phyloP scores from a whole-genome alignment of 2,797 vertebrate genomes.

The Lutjanus campechanus region DNA sequence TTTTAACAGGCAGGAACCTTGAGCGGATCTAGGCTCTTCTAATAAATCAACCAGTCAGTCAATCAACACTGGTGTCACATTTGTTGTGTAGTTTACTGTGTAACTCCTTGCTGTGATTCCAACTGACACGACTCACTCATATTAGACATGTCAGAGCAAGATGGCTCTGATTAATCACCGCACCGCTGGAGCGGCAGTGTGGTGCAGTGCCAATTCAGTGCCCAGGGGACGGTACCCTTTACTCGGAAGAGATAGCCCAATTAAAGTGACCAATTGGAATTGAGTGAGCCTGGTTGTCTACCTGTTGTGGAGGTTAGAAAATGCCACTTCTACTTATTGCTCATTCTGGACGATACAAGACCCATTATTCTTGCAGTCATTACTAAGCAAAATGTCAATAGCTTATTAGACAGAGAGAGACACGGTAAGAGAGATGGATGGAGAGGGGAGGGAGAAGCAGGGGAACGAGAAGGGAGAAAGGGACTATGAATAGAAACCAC shows the following conservation, averaged over 20 bases:
- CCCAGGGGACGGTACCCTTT: constrained; percentile 42
- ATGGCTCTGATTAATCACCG: constrained; percentile 53
- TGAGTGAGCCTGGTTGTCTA: constrained; percentile 52
- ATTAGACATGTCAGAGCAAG: constrained; percentile 24
- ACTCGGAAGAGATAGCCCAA: constrained; percentile 56
- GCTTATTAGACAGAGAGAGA: constrained; percentile 65
- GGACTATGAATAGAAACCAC: neutral
- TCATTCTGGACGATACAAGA: constrained; percentile 61
- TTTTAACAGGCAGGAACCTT: no score
- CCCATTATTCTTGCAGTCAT: constrained; percentile 77
- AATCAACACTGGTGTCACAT: neutral
- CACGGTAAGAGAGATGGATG: constrained; percentile 56
- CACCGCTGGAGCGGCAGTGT: constrained; percentile 8
- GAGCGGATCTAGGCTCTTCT: no score
- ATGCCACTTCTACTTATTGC: constrained; percentile 74
- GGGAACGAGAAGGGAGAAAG: constrained; percentile 5
- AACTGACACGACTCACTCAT: constrained; percentile 41
- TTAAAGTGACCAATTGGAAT: constrained; percentile 68
- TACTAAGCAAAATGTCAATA: constrained; percentile 82
- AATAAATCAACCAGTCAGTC: no score
- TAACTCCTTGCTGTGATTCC: neutral
- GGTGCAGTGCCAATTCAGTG: constrained; percentile 38
- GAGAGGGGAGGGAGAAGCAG: constrained; percentile 19
- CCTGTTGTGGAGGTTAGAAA: constrained; percentile 64
- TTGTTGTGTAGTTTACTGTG: constrained; percentile 6